phyloP scores from a whole-genome alignment of 2,113 vertebrate genomes.

The Tyrannus savana region DNA sequence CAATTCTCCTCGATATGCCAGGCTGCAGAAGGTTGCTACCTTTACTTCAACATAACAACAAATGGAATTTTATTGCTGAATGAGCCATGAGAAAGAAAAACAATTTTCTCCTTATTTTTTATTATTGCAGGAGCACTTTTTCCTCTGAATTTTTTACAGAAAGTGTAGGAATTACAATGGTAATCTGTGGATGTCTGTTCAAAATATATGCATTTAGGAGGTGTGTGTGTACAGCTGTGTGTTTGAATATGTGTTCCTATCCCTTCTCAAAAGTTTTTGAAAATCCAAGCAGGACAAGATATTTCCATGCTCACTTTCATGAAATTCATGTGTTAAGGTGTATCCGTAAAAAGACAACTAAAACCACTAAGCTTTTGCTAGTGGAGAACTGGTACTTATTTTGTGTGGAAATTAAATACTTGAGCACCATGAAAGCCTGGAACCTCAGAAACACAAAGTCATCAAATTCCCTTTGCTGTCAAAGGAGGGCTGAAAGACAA shows the following conservation, averaged over 20 bases:
- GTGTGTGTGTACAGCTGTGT: accelerated
- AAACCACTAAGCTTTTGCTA: not conserved
- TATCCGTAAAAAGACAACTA: not conserved
- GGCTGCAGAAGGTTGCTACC: not conserved
- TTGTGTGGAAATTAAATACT: not conserved
- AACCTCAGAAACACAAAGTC: not conserved
- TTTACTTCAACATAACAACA: not conserved
- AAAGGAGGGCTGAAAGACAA: not conserved
- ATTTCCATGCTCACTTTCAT: not conserved
- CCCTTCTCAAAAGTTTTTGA: not conserved
- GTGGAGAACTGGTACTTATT: not conserved
- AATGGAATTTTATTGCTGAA: not conserved
- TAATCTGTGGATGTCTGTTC: not conserved
- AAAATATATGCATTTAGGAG: not conserved
- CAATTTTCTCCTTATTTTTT: not conserved
- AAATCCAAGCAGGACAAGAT: not conserved
- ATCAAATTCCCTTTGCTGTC: not conserved
- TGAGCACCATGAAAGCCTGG: not conserved
- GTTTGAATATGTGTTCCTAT: not conserved
- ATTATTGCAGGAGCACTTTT: not conserved
- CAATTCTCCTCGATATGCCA: not conserved
- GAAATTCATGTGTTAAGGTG: not conserved
- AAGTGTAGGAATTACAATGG: not conserved
- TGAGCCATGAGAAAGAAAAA: not conserved
- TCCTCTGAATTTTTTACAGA: not conserved